Conservation (phyloP, 2,888 invertebrate species). For the Pecten maximus region DNA sequence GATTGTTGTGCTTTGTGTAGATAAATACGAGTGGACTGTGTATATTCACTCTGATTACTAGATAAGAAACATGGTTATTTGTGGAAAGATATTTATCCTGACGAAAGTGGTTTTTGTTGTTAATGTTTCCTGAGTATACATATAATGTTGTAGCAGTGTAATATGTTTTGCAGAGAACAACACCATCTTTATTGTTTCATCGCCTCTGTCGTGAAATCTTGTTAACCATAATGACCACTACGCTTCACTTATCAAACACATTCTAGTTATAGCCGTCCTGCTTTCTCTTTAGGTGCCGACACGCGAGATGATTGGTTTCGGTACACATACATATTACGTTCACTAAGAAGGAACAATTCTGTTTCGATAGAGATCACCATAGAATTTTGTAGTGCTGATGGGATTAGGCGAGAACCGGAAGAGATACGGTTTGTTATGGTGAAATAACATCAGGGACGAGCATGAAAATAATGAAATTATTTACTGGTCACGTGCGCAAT, state of each 20-base stretch:
- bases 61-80: background rate
- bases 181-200: background rate
- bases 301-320: background rate
- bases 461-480: constrained; percentile 24
- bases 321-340: background rate
- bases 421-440: background rate
- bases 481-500: background rate
- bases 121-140: background rate
- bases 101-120: background rate
- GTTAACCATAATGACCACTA: constrained; percentile 3
- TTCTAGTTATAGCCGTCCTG: background rate
- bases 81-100: background rate
- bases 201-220: background rate
- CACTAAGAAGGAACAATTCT: background rate
- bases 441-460: background rate
- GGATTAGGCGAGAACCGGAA: background rate
- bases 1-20: background rate
- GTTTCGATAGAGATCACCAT: background rate
- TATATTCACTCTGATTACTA: background rate
- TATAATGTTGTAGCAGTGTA: background rate
- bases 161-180: background rate
- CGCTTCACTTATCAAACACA: background rate
- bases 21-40: background rate
- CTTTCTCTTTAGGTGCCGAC: background rate
- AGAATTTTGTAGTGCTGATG: background rate